A percentile compares a stretch with the other conserved stretches of the same genome.
These are phyloP conservation scores for Peromyscus aztecus DNA, from an alignment of 2,797 vertebrate genomes.

Conservation along the genomic window DNA sequence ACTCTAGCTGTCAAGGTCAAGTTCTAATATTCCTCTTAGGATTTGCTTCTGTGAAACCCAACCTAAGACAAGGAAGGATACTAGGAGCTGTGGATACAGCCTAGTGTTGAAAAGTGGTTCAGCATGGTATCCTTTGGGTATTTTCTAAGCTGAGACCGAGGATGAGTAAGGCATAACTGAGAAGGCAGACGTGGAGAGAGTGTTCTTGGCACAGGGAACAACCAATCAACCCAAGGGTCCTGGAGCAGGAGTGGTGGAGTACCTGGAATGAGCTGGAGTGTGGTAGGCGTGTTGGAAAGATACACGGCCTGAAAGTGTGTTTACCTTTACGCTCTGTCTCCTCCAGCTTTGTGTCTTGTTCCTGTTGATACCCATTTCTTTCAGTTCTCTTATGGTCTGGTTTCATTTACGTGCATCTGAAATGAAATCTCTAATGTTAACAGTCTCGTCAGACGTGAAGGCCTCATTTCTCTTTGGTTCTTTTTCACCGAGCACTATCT, in stretches of 20 bases:
- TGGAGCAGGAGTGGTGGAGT: not conserved
- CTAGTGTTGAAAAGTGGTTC: not conserved
- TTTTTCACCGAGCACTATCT: slow-evolving; percentile 77
- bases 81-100: not conserved
- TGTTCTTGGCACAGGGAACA: not conserved
- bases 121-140: not conserved
- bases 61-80: not conserved
- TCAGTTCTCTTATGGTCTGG: slow-evolving; percentile 61
- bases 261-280: not conserved
- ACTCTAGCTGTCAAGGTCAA: not conserved
- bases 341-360: not conserved
- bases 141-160: not conserved
- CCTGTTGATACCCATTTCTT: slow-evolving; percentile 54
- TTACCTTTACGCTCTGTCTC: slow-evolving; percentile 21
- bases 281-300: not conserved
- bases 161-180: not conserved
- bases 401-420: slow-evolving; percentile 83
- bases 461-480: slow-evolving; percentile 80
- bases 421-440: slow-evolving; percentile 83
- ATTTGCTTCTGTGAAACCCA: not conserved
- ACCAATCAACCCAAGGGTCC: not conserved
- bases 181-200: not conserved
- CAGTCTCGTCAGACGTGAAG: slow-evolving; percentile 74
- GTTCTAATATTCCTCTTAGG: not conserved
- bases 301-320: not conserved